Evolutionary conservation across 2,113 vertebrate species (phyloP).

Genomic region (Pipa parva): DNA sequence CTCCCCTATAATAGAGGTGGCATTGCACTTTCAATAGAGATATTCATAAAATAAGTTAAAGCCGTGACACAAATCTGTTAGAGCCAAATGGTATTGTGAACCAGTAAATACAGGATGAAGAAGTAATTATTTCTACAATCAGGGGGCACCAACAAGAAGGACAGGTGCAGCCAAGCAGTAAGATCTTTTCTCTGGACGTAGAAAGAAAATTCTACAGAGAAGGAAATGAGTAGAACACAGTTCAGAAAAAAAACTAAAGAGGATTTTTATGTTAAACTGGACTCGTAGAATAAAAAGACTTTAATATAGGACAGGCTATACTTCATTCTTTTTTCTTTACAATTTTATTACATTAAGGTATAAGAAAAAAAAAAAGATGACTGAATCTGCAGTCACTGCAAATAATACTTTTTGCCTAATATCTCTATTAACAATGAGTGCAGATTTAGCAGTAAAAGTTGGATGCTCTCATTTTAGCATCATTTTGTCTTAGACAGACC

Average conservation of each 20-base stretch:
- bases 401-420: constrained; percentile 68
- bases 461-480: constrained; percentile 72
- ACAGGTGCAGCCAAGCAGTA: constrained; percentile 34
- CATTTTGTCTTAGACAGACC: constrained; percentile 80
- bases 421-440: constrained; percentile 75
- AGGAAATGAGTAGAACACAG: background rate
- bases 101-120: constrained; percentile 36
- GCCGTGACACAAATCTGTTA: background rate
- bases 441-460: constrained; percentile 73
- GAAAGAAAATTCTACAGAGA: background rate
- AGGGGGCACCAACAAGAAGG: constrained; percentile 12
- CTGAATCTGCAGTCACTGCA: constrained; percentile 51
- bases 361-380: background rate
- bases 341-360: constrained; percentile 5
- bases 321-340: background rate
- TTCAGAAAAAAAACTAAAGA: background rate
- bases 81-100: constrained; percentile 18
- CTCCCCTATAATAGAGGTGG: background rate
- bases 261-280: background rate
- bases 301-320: background rate
- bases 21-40: background rate
- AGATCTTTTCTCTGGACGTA: constrained; percentile 14
- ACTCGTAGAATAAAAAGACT: too few species aligned
- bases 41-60: background rate
- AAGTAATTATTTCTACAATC: constrained; percentile 36